Percentiles rank a stretch among this genome's conserved stretches.
Conservation (phyloP, 1,140 invertebrate species). For the Eupeodes corollae region DNA sequence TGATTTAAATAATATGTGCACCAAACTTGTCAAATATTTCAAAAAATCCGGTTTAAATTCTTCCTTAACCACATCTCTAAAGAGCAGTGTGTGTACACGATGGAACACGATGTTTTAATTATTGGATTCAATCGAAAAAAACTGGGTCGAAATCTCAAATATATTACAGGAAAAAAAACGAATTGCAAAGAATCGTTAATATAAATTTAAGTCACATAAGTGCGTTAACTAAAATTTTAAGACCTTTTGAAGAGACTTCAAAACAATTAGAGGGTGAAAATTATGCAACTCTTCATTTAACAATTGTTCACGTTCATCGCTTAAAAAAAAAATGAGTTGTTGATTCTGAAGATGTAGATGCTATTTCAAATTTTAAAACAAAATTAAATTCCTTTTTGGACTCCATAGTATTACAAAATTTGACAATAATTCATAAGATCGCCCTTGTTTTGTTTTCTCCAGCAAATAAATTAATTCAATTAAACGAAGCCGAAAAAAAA, state of each 20-base stretch:
- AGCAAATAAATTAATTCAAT: conserved; percentile 1
- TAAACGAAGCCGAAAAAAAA: not conserved
- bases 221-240: not conserved
- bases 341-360: not conserved
- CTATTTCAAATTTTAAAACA: not conserved
- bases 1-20: not conserved
- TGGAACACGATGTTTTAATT: conserved; percentile 3
- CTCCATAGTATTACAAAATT: not conserved
- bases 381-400: too few relatives aligned
- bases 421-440: not conserved
- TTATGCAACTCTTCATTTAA: conserved; percentile 1
- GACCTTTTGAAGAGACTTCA: not conserved
- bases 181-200: not conserved
- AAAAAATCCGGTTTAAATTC: not conserved
- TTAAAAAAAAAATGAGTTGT: not conserved
- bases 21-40: conserved; percentile 1
- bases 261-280: conserved; percentile 4
- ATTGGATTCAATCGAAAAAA: conserved; percentile 1
- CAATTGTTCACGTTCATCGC: too few relatives aligned
- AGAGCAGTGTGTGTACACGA: not conserved
- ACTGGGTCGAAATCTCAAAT: not conserved
- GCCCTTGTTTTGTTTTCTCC: not conserved
- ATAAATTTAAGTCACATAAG: not conserved
- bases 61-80: not conserved
- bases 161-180: conserved; percentile 2